Evolutionary conservation across 2,888 invertebrate species (phyloP).

Genomic region (Troglohyphantes excavatus): DNA sequence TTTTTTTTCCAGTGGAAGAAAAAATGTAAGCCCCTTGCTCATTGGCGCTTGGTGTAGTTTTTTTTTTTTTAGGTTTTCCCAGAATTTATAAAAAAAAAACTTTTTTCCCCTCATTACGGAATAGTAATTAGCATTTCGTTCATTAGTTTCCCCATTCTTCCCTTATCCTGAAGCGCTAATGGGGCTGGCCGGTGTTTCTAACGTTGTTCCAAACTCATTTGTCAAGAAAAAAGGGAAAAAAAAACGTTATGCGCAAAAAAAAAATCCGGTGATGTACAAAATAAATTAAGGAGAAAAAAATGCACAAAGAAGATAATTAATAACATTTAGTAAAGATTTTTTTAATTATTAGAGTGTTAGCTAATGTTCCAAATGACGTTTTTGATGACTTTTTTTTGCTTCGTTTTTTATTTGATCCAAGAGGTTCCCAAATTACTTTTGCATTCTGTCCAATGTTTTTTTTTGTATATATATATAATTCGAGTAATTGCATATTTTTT

Average conservation of each 20-base stretch:
- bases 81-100: neutral
- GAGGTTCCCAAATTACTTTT: slow-evolving; percentile 2
- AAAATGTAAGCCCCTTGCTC: neutral
- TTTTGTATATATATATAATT: neutral
- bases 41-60: slow-evolving; percentile 38
- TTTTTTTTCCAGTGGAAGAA: slow-evolving; percentile 11
- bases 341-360: slow-evolving; percentile 40
- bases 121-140: slow-evolving; percentile 70
- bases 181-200: slow-evolving; percentile 64
- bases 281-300: slow-evolving; percentile 36
- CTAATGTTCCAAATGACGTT: slow-evolving; percentile 55
- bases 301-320: slow-evolving; percentile 55
- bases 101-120: slow-evolving; percentile 62
- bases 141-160: slow-evolving; percentile 42
- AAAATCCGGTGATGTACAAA: slow-evolving; percentile 21
- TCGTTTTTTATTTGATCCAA: neutral
- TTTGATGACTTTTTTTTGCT: slow-evolving; percentile 44
- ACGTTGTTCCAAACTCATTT: slow-evolving; percentile 72
- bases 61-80: slow-evolving; percentile 2
- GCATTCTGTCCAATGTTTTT: neutral
- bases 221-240: slow-evolving; percentile 50
- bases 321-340: slow-evolving; percentile 69
- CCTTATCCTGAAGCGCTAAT: slow-evolving; percentile 67
- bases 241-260: neutral
- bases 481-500: neutral